Conservation (phyloP, 2,797 vertebrate genomes). For the Bradypus variegatus region DNA sequence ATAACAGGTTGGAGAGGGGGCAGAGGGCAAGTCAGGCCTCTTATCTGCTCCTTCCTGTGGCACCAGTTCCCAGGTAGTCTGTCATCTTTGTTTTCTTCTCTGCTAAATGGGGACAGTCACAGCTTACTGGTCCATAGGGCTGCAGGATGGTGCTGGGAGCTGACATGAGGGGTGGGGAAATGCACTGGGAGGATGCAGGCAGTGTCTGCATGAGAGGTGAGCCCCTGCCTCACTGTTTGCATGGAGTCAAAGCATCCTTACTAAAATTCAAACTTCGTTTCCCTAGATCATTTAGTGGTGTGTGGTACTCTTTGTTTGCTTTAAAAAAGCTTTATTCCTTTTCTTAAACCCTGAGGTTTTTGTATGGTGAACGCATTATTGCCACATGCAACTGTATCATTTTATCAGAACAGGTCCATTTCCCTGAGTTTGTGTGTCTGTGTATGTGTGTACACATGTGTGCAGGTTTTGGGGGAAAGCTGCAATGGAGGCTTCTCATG, state of each 20-base stretch:
- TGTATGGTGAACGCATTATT: neutral
- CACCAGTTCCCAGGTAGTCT: neutral
- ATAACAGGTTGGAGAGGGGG: neutral
- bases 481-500: neutral
- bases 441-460: too few species aligned
- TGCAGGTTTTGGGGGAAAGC: neutral
- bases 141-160: neutral
- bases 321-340: neutral
- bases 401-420: neutral
- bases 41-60: neutral
- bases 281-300: neutral
- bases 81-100: neutral
- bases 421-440: neutral
- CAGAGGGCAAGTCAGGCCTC: neutral
- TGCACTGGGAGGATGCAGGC: neutral
- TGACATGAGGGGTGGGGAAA: neutral
- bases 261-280: neutral
- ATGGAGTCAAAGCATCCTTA: neutral
- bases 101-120: neutral
- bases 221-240: neutral
- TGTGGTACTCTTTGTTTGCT: neutral
- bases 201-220: neutral
- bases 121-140: neutral
- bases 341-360: neutral
- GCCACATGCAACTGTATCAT: neutral